phyloP scores from a whole-genome alignment of 2,113 vertebrate species.

The Mus pahari region DNA sequence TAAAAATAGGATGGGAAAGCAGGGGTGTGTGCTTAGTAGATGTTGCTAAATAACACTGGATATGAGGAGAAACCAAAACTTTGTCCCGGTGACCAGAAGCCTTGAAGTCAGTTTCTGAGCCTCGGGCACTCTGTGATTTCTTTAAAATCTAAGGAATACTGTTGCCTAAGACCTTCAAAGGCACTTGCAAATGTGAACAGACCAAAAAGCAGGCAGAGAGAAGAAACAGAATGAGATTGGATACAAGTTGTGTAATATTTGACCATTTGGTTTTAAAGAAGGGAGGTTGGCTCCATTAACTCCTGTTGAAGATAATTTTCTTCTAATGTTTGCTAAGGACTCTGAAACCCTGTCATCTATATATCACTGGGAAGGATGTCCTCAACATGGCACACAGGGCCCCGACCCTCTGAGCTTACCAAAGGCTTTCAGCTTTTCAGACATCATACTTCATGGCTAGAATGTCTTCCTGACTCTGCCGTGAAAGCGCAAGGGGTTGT shows the following conservation, averaged over 20 bases:
- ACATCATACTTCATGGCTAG: neutral
- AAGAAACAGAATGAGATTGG: conserved; percentile 14
- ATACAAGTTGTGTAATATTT: neutral
- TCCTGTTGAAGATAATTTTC: neutral
- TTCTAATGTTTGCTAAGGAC: neutral
- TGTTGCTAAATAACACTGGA: neutral
- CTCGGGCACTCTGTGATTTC: conserved; percentile 23
- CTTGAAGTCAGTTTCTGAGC: conserved; percentile 66
- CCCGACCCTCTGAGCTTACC: neutral
- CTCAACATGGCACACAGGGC: neutral
- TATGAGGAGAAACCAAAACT: conserved; percentile 18
- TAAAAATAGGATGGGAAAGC: neutral
- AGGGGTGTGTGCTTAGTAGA: neutral
- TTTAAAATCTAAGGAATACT: conserved; percentile 45
- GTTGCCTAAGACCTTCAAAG: conserved; percentile 71
- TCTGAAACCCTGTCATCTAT: neutral
- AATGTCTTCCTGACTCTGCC: neutral
- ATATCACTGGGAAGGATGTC: neutral
- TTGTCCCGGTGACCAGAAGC: conserved; percentile 33
- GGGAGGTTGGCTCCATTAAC: neutral
- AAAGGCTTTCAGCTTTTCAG: neutral
- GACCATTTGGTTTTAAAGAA: conserved; percentile 35
- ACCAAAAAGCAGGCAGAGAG: conserved; percentile 41
- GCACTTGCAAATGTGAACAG: conserved; percentile 51
- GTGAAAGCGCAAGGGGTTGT: neutral